These are phyloP conservation scores for Chelonus formosanus DNA, from an alignment of 2,888 invertebrate genomes.

Conservation along the genomic window DNA sequence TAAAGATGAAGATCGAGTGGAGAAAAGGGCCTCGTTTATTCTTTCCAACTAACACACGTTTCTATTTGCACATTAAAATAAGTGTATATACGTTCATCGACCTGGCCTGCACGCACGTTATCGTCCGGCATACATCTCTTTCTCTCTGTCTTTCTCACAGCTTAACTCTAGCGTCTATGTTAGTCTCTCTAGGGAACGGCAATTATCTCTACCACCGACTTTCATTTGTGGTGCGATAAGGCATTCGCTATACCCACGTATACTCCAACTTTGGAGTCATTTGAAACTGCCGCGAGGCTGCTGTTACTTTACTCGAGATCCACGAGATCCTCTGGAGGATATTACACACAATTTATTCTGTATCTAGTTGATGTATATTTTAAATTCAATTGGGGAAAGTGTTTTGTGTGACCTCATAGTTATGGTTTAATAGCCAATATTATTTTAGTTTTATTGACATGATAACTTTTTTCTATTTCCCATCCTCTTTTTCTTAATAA, in stretches of 20 bases:
- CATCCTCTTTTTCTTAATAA: too few relatives aligned
- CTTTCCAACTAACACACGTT: constrained; percentile 20
- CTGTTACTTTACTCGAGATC: constrained; percentile 6
- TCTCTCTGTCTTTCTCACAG: constrained; percentile 31
- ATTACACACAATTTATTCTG: constrained; percentile 22
- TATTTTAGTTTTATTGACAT: not conserved
- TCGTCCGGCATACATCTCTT: constrained; percentile 42
- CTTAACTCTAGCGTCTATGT: constrained; percentile 24
- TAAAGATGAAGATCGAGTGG: not conserved
- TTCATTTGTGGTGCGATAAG: constrained; percentile 37
- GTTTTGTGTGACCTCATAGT: constrained; percentile 9
- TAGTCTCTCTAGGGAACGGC: constrained; percentile 32
- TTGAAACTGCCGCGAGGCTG: constrained; percentile 23
- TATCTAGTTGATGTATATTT: constrained; percentile 6
- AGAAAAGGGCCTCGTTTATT: constrained; percentile 29
- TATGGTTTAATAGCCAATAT: not conserved
- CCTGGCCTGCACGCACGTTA: constrained; percentile 42
- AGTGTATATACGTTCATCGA: constrained; percentile 37
- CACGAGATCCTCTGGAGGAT: constrained; percentile 12
- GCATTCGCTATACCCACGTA: constrained; percentile 25
- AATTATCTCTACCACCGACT: constrained; percentile 44
- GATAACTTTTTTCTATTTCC: not conserved
- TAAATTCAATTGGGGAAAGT: constrained; percentile 22
- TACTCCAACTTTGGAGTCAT: constrained; percentile 20
- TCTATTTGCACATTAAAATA: constrained; percentile 18